Conservation (phyloP, 2,113 vertebrate species). For the Carlito syrichta region DNA sequence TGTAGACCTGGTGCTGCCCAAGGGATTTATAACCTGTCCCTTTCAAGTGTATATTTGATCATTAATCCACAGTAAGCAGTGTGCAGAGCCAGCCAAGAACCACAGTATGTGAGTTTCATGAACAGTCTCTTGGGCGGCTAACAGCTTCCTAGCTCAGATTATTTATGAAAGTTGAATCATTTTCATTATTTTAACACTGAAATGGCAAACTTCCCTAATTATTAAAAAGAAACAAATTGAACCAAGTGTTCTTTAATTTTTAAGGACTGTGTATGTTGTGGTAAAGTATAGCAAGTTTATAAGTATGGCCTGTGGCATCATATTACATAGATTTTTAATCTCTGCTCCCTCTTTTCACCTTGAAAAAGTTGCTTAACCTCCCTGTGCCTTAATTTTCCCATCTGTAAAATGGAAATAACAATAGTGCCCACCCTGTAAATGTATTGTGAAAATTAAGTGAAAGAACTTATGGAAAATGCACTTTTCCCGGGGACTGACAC, state of each 20-base stretch:
- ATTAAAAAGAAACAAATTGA: neutral
- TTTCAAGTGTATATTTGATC: neutral
- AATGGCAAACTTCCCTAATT: neutral
- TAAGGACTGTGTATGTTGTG: neutral
- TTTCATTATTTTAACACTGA: neutral
- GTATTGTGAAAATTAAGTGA: neutral
- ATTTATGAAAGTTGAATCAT: neutral
- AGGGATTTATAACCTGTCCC: neutral
- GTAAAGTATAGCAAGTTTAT: neutral
- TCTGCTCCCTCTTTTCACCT: neutral
- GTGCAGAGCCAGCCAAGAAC: neutral
- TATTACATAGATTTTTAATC: neutral
- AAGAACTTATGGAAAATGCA: neutral
- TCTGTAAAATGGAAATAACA: neutral
- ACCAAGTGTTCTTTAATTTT: neutral
- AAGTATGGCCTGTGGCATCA: neutral
- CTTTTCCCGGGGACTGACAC: neutral
- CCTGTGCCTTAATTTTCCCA: neutral
- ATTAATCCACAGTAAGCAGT: neutral
- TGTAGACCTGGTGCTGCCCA: neutral
- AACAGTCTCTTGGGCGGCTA: neutral
- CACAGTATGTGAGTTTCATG: neutral
- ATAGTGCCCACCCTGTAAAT: neutral
- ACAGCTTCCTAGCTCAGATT: constrained; percentile 16
- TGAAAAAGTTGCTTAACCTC: neutral